phyloP scores from a whole-genome alignment of 1,140 invertebrate genomes.

The Lethrus apterus region DNA sequence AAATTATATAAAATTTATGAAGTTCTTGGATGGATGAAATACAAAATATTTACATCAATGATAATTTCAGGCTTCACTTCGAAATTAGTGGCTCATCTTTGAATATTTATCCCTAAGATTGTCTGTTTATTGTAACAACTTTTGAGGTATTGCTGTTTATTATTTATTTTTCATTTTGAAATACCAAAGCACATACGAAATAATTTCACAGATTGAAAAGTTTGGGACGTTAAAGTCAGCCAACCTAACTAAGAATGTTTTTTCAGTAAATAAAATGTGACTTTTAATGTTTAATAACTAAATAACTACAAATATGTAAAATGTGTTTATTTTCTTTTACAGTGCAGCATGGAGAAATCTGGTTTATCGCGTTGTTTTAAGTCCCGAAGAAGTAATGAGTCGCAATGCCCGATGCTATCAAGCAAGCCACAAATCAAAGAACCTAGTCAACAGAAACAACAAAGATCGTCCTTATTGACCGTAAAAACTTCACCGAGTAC shows the following conservation, averaged over 20 bases:
- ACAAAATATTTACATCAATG: no score
- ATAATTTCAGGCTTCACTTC: no score
- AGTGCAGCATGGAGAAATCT: conserved; percentile 57
- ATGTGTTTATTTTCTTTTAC: conserved; percentile 44
- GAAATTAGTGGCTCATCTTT: no score
- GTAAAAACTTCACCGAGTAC: conserved; percentile 44
- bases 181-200: no score
- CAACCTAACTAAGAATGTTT: background rate
- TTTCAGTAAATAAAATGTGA: background rate
- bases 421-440: conserved; percentile 31
- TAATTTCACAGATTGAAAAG: no score
- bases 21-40: no score
- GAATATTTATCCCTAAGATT: no score
- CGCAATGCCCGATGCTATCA: conserved; percentile 63
- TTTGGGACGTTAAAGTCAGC: no score
- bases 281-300: background rate
- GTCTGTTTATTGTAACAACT: no score
- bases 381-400: conserved; percentile 61
- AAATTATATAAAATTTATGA: no score
- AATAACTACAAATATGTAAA: background rate
- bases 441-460: conserved; percentile 32
- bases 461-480: conserved; percentile 24
- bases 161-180: no score
- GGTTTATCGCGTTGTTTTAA: conserved; percentile 53
- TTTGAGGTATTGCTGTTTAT: no score